phyloP scores from a whole-genome alignment of 2,888 invertebrate species.

The Gnatocerus cornutus region DNA sequence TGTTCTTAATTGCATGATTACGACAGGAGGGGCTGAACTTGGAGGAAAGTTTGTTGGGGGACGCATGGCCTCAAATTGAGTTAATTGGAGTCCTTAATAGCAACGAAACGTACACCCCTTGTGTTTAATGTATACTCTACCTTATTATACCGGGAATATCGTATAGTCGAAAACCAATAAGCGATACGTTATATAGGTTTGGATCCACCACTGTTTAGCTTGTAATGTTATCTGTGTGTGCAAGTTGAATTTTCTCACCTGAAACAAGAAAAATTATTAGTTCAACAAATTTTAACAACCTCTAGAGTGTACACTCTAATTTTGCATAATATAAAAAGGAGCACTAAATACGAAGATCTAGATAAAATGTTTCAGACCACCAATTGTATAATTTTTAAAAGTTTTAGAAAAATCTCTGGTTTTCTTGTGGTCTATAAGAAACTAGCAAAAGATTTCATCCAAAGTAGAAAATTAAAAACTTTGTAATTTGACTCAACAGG shows the following conservation, averaged over 20 bases:
- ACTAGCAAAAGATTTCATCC: too few relatives aligned
- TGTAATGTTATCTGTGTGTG: not conserved
- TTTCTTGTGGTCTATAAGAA: too few relatives aligned
- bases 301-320: too few relatives aligned
- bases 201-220: conserved; percentile 12
- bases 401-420: too few relatives aligned
- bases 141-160: conserved; percentile 61
- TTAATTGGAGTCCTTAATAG: conserved; percentile 64
- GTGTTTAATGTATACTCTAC: conserved; percentile 60
- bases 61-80: conserved; percentile 60
- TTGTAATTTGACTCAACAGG: too few relatives aligned
- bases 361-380: too few relatives aligned
- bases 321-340: too few relatives aligned
- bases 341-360: too few relatives aligned
- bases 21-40: conserved; percentile 41
- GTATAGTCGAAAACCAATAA: conserved; percentile 59
- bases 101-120: conserved; percentile 62
- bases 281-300: too few relatives aligned
- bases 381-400: too few relatives aligned
- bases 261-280: conserved; percentile 7
- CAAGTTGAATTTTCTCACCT: not conserved
- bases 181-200: conserved; percentile 37
- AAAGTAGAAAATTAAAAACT: too few relatives aligned
- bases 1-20: conserved; percentile 51
- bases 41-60: conserved; percentile 53